Conservation (phyloP, 2,113 vertebrate genomes). For the Naja naja region DNA sequence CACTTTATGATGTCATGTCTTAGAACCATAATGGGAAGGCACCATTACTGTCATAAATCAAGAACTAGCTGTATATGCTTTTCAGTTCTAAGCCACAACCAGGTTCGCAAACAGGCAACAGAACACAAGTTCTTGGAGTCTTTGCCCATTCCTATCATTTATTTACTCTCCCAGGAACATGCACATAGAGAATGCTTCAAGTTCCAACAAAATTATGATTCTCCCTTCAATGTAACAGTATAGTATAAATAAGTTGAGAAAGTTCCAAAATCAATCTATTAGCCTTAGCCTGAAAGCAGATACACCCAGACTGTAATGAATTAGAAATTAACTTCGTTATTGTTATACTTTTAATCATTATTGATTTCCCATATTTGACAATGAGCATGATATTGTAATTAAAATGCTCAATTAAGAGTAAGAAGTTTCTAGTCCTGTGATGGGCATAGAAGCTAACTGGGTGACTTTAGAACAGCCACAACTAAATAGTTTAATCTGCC, state of each 20-base stretch:
- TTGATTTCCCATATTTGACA: background rate
- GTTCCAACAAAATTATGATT: background rate
- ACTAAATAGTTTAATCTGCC: background rate
- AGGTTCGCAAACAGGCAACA: background rate
- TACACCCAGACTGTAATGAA: constrained; percentile 2
- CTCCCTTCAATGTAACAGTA: constrained; percentile 17
- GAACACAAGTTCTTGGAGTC: background rate
- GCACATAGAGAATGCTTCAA: background rate
- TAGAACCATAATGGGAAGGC: background rate
- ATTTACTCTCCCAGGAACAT: background rate
- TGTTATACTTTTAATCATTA: constrained; percentile 7
- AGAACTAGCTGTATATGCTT: background rate
- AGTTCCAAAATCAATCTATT: constrained; percentile 6
- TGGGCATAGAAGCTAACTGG: background rate
- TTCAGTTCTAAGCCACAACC: background rate
- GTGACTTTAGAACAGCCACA: background rate
- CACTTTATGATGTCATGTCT: background rate
- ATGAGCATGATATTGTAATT: background rate
- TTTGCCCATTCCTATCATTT: background rate
- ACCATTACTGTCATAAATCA: background rate
- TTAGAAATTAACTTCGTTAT: background rate
- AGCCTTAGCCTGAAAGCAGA: background rate
- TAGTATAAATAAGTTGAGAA: background rate
- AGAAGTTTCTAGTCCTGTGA: background rate
- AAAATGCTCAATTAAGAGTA: background rate